Conservation (phyloP, 2,888 invertebrate species). For the Nomada goodeniana region DNA sequence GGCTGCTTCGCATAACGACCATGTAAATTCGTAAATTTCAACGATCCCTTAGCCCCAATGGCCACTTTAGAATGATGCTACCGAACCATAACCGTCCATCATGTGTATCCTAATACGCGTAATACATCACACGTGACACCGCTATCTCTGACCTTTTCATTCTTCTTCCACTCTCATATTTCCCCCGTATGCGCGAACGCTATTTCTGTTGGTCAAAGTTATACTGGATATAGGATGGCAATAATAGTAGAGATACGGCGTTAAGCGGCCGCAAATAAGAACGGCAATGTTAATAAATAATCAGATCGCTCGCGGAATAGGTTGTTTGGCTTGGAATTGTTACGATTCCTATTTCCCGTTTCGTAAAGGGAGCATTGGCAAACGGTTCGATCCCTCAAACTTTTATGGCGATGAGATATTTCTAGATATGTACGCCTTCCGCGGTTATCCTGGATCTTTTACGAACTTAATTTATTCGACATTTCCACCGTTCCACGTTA, state of each 20-base stretch:
- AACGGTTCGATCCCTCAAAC: background rate
- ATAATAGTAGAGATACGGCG: slow-evolving; percentile 14
- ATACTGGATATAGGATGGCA: slow-evolving; percentile 11
- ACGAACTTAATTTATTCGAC: background rate
- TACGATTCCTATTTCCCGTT: background rate
- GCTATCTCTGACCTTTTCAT: slow-evolving; percentile 40
- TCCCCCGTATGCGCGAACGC: background rate
- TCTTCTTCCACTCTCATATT: background rate
- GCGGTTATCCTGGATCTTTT: background rate
- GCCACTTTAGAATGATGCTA: slow-evolving; percentile 40
- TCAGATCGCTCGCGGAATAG: background rate
- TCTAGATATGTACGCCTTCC: background rate
- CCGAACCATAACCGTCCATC: slow-evolving; percentile 44
- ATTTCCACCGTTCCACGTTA: background rate
- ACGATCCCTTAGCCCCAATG: slow-evolving; percentile 14
- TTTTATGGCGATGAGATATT: background rate
- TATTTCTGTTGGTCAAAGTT: slow-evolving; percentile 23
- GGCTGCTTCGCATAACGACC: slow-evolving; percentile 13
- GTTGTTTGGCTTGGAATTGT: background rate
- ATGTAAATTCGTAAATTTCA: slow-evolving; percentile 45
- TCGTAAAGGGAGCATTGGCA: background rate
- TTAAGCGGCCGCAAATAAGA: slow-evolving; percentile 27
- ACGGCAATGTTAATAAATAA: slow-evolving; percentile 33
- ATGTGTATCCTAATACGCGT: slow-evolving; percentile 39
- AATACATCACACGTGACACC: slow-evolving; percentile 31